Evolutionary conservation across 2,888 invertebrate genomes (phyloP), one percentile per base, ranked within the genome.

Genomic region (Caprella mutica): DNA sequence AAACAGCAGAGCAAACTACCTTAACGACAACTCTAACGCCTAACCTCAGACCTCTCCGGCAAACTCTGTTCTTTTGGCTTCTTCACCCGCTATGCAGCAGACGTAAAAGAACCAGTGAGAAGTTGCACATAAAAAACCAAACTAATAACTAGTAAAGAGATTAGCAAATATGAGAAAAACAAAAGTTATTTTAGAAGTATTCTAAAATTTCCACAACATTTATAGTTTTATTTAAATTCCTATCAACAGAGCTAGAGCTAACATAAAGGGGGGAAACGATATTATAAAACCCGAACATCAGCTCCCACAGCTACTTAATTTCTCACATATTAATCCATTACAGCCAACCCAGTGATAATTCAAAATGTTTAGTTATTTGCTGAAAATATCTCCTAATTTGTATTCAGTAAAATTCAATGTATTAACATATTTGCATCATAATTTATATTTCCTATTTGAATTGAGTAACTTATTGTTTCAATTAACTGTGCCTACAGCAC

Each of bases 281-380:
- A 14, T 42, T 17, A 42, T 42, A 8, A 42, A 9, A 9, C 9
- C 8, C 8, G n/a, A 42, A 14, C 17, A 14, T 8, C 42, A 42
- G n/a, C n/a, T n/a, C n/a, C n/a, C n/a, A n/a, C n/a, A n/a, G n/a
- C n/a, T n/a, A n/a, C n/a, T n/a, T n/a, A n/a, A n/a, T n/a, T n/a
- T n/a, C n/a, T n/a, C n/a, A 42, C 17, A 42, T 42, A 12, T 17
- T 17, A 42, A 42, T 17, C 9, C 17, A 8, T 12, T 17, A 9
- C 42, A 17, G 8, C 8, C 21, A 42, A 42, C 17, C 12, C 21
- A 42, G 8, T 12, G 8, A n/a, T 42, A 17, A 27, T 5, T 19
- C 19, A 46, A 33, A n/a, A 17, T 23, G 27, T 29, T 57, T 52
- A 40, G 42, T n/a, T n/a, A n/a, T n/a, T n/a, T n/a, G n/a, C n/a